A percentile compares a stretch with the other conserved stretches of the same genome.
Conservation (phyloP, 2,888 invertebrate species). For the Drosophila eohydei region DNA sequence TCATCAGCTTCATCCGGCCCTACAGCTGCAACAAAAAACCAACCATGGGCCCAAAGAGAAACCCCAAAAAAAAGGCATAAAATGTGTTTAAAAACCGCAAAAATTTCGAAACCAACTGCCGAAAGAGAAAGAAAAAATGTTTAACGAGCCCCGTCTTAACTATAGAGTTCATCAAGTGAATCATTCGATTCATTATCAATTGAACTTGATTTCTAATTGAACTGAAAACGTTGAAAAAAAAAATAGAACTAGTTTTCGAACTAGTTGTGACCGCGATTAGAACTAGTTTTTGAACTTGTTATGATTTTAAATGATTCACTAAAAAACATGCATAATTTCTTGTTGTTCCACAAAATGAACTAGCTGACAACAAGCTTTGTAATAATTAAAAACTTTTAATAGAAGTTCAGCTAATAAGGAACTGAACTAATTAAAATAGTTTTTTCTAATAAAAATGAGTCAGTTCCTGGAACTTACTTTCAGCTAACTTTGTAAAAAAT, state of each 20-base stretch:
- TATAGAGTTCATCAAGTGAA: constrained; percentile 4
- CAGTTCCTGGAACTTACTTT: background rate
- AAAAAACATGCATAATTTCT: background rate
- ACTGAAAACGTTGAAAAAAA: background rate
- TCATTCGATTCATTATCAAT: constrained; percentile 11
- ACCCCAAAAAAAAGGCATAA: constrained; percentile 7
- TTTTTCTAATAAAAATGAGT: background rate
- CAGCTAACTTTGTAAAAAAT: background rate
- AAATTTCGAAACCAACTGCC: constrained; percentile 12
- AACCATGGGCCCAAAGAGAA: constrained; percentile 43
- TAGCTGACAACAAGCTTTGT: background rate
- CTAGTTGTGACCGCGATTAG: background rate
- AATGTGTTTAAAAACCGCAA: constrained; percentile 34
- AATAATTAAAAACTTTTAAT: background rate
- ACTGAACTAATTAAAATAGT: background rate
- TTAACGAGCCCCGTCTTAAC: constrained; percentile 28
- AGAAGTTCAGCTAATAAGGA: background rate
- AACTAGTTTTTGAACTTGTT: background rate
- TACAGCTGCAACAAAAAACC: constrained; percentile 34
- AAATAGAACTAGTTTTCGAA: background rate
- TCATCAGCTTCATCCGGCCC: constrained; percentile 79
- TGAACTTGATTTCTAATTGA: constrained; percentile 6
- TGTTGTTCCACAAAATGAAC: background rate
- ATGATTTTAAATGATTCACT: background rate
- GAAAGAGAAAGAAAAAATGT: constrained; percentile 4